Base-by-base conservation (phyloP, 2,113 vertebrate genomes). In the Aspidoscelis tigris region DNA sequence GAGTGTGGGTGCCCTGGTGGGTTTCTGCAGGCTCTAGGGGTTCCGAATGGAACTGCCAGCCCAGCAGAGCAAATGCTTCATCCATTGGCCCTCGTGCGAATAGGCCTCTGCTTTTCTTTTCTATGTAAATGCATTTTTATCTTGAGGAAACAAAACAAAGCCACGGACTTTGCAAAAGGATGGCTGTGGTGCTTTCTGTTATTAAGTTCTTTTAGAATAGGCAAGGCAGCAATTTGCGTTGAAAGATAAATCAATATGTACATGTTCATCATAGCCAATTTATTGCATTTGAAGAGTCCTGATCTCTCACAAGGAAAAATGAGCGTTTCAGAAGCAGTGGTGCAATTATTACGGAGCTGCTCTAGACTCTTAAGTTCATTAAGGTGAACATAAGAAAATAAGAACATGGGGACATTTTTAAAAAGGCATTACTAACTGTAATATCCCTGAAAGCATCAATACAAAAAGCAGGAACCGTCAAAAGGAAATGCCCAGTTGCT, bases 211-310 rank as follows among this genome's bases (percentile, higher is more conserved):
- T 89, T 86, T 76, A 65, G 85, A 70, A 26, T 84, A 2, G 18
- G 20, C 3, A 0, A 76, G 21, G 83, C 73, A 78, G n/a, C 20
- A 83, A 84, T 88, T 90, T 80, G 20, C 70, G 76, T 86, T 91
- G 89, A 81, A 75, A 47, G 83, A 47, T 44, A 12, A 70, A 80
- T 21, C 6, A 53, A 68, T 26, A 9, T 20, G 43, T 55, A 0
- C 3, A 65, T 65, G 22, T 16, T 83, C 77, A 78, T 55, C n/a
- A 39, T 44, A 86, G 76, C 81, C 76, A 53, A 76, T 84, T 88
- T 83, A 44, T 82, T 84, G 39, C 64, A 89, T 86, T 82, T 50
- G 80, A 84, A 91, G 84, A 83, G 53, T 11, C 78, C 8, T n/a
- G 9, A 21, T 83, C 74, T 55, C 33, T 80, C n/a, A 47, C 50